These are phyloP conservation scores for Merops nubicus DNA, from an alignment of 2,113 vertebrate species.

Conservation along the genomic window DNA sequence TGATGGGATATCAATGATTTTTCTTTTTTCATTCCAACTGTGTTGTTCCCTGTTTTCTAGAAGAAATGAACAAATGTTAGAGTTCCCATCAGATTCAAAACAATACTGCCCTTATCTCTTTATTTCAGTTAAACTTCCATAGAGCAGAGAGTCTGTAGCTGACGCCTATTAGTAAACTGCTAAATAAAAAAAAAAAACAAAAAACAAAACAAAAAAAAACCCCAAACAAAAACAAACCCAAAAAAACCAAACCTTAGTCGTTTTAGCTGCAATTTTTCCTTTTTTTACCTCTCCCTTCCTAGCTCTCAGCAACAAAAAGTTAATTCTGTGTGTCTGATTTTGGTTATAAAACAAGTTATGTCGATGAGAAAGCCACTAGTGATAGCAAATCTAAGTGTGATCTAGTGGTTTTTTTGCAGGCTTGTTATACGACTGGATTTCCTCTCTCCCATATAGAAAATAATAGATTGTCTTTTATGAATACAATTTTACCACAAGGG, in stretches of 20 bases:
- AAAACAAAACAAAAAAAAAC: too few relatives aligned
- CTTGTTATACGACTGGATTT: not conserved
- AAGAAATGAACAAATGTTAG: not conserved
- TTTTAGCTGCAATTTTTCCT: not conserved
- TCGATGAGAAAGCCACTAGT: not conserved
- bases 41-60: not conserved
- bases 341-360: not conserved
- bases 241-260: too few relatives aligned
- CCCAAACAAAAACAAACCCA: too few relatives aligned
- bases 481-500: not conserved
- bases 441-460: not conserved
- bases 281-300: not conserved
- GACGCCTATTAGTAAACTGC: too few relatives aligned
- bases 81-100: not conserved
- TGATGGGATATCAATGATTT: not conserved
- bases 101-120: not conserved
- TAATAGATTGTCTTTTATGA: not conserved
- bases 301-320: not conserved
- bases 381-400: not conserved
- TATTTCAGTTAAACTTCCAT: not conserved
- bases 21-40: not conserved
- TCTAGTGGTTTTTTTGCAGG: not conserved
- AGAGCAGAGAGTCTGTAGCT: too few relatives aligned
- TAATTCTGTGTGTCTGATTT: not conserved
- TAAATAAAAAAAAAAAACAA: too few relatives aligned